Base-by-base conservation (phyloP, 2,888 invertebrate species). In the Chromoteleia sp. region DNA sequence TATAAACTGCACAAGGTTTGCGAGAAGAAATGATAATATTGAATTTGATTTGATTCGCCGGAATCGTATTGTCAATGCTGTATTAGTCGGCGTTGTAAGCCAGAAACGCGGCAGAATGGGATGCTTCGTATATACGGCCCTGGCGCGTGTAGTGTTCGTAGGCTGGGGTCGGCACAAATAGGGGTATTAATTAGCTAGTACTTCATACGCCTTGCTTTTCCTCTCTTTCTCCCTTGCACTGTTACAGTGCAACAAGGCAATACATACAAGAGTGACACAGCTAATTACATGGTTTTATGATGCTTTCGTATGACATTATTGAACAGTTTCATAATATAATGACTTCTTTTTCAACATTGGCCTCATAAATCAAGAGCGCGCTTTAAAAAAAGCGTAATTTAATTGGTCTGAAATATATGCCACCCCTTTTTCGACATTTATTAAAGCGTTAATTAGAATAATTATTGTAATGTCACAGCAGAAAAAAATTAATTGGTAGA, bases 131-230 rank as follows among this genome's bases (percentile, higher is more conserved):
- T 63, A 68, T 83, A 81, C 87, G 84, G 87, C 87, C 87, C 87
- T 88, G 87, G 79, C 79, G 21, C 71, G 52, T 43, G 78, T 82
- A 83, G 85, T 77, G 83, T 81, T 61, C 61, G 81, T 75, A 73
- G 74, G 67, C 67, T 83, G 87, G 88, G 88, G 88, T 88, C 86
- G 88, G 88, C 87, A 89, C 91, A 91, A 91, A 91, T 91, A 91
- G 90, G 90, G 89, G 89, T 91, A 91, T 91, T 91, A 91, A 91
- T 91, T 91, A 91, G 90, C 90, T 87, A 87, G 88, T 88, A 89
- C 91, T 90, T 89, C 87, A 86, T 86, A 82, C 83, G 81, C 84
- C 86, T 86, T 81, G 85, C 83, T 81, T 84, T 85, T 82, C 81
- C 81, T 77, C 67, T 80, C 83, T 67, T 79, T 61, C 67, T 41